Conservation (phyloP, 2,888 invertebrate genomes). For the Tachystola acroxantha region DNA sequence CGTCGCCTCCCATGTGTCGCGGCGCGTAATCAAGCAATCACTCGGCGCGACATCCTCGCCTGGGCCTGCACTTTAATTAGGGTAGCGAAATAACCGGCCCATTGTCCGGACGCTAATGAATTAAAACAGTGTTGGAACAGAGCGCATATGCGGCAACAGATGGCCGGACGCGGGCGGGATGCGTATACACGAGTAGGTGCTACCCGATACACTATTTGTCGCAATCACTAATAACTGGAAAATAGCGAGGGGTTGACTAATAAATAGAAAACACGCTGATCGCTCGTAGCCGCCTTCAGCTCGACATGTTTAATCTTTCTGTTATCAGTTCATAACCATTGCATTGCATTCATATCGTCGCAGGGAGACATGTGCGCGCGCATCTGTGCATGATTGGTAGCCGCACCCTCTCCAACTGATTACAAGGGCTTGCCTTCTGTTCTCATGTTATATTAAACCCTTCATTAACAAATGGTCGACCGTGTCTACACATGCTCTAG, state of each 20-base stretch:
- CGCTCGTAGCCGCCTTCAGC: background rate
- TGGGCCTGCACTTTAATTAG: constrained; percentile 29
- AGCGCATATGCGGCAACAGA: constrained; percentile 72
- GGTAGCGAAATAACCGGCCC: constrained; percentile 45
- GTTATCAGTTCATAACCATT: constrained; percentile 27
- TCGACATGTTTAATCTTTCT: constrained; percentile 14
- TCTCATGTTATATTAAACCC: constrained; percentile 26
- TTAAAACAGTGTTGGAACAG: constrained; percentile 67
- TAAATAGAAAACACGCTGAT: constrained; percentile 12
- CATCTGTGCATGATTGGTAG: constrained; percentile 60
- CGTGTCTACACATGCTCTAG: constrained; percentile 8
- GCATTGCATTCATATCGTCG: constrained; percentile 21
- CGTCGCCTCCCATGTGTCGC: constrained; percentile 11
- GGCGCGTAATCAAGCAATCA: constrained; percentile 15
- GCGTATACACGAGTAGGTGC: constrained; percentile 40
- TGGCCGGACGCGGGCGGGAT: constrained; percentile 68
- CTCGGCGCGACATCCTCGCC: constrained; percentile 17
- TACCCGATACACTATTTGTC: constrained; percentile 58
- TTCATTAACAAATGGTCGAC: constrained; percentile 22
- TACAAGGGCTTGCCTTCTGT: constrained; percentile 41
- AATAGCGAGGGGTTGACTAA: constrained; percentile 27
- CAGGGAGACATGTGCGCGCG: constrained; percentile 53
- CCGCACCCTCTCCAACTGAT: constrained; percentile 31
- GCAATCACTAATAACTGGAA: constrained; percentile 54
- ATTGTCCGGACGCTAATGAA: constrained; percentile 66